A percentile compares a stretch with the other conserved stretches of the same genome.
Conservation (phyloP, 2,113 vertebrate genomes). For the Chlorocebus sabaeus region DNA sequence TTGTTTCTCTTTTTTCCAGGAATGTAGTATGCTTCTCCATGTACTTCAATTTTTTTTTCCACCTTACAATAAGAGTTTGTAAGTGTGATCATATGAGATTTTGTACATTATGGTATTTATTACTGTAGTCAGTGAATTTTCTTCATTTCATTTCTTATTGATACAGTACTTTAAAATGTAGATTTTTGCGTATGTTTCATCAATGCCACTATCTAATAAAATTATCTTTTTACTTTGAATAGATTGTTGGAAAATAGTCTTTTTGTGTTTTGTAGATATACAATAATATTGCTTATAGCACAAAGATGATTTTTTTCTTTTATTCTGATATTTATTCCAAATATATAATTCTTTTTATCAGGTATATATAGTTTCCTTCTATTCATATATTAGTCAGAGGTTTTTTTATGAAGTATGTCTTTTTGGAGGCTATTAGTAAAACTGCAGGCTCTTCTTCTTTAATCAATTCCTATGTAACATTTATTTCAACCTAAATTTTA, state of each 20-base stretch:
- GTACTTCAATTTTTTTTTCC: background rate
- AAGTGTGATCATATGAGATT: background rate
- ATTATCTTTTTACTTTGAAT: constrained; percentile 21
- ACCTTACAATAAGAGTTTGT: background rate
- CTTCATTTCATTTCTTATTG: background rate
- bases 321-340: background rate
- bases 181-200: background rate
- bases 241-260: background rate
- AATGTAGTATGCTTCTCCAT: background rate
- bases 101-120: background rate
- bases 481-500: constrained; percentile 20
- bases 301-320: background rate
- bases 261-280: constrained; percentile 3
- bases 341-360: background rate
- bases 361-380: background rate
- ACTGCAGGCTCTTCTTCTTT: background rate
- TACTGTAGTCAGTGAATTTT: background rate
- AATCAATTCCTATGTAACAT: background rate
- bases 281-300: background rate
- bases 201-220: background rate
- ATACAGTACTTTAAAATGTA: background rate
- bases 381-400: background rate
- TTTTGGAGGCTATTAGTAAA: constrained; percentile 16
- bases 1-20: background rate
- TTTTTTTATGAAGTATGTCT: background rate